phyloP scores from a whole-genome alignment of 2,797 vertebrate species.

The Phalloptychus januarius region DNA sequence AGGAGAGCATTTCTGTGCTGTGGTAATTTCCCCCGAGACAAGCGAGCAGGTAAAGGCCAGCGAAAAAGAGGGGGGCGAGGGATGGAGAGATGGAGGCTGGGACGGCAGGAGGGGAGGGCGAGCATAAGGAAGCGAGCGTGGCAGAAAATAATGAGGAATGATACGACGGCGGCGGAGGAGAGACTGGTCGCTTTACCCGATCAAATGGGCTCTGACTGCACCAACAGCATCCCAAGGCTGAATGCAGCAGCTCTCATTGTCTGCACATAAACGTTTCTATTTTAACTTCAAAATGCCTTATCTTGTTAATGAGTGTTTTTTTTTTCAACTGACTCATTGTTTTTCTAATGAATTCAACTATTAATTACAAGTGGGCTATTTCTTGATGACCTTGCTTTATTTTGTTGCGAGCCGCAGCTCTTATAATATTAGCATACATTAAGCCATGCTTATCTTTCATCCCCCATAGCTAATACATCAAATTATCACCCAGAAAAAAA shows the following conservation, averaged over 20 bases:
- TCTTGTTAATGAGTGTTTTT: slow-evolving; percentile 69
- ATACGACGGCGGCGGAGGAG: slow-evolving; percentile 55
- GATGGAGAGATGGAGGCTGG: slow-evolving; percentile 31
- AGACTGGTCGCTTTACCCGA: slow-evolving; percentile 51
- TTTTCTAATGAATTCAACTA: slow-evolving; percentile 73
- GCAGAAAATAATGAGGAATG: slow-evolving; percentile 76
- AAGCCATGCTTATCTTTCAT: slow-evolving; percentile 76
- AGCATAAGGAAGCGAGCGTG: slow-evolving; percentile 51
- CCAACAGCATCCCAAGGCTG: slow-evolving; percentile 47
- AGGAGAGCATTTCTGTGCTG: slow-evolving; percentile 72
- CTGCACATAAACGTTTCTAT: slow-evolving; percentile 58
- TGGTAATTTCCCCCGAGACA: slow-evolving; percentile 82
- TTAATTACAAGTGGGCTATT: slow-evolving; percentile 69
- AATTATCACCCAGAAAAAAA: slow-evolving; percentile 61
- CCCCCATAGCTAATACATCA: slow-evolving; percentile 70
- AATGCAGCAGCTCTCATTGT: slow-evolving; percentile 39
- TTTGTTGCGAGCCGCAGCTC: slow-evolving; percentile 66
- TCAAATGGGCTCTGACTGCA: slow-evolving; percentile 41
- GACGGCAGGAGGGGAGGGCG: slow-evolving; percentile 34
- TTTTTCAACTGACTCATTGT: slow-evolving; percentile 67
- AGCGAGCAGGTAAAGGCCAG: slow-evolving; percentile 79
- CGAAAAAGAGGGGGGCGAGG: slow-evolving; percentile 34
- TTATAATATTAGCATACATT: slow-evolving; percentile 77
- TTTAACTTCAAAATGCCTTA: slow-evolving; percentile 65
- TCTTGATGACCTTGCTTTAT: slow-evolving; percentile 76